These are phyloP conservation scores for Sesia apiformis DNA, from an alignment of 2,888 invertebrate species.

Conservation along the genomic window DNA sequence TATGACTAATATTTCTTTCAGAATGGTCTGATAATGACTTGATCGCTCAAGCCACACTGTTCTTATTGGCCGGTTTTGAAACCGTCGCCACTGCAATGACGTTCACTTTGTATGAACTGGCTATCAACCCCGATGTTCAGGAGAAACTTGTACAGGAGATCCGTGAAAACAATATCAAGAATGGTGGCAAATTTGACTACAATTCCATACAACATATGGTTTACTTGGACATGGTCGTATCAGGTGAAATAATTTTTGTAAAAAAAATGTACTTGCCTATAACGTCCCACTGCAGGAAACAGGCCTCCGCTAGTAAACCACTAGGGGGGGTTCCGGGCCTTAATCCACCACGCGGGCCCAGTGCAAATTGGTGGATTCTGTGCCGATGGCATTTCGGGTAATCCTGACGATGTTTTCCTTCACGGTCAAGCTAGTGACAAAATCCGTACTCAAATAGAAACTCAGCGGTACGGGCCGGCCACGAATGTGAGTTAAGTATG, in stretches of 20 bases:
- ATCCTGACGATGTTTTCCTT: too few species aligned
- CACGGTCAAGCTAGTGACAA: too few species aligned
- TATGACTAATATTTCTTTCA: constrained; percentile 2
- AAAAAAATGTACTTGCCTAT: too few species aligned
- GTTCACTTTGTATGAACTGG: constrained; percentile 20
- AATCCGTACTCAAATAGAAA: too few species aligned
- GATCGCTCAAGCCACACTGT: constrained; percentile 16
- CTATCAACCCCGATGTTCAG: constrained; percentile 22
- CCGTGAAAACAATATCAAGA: constrained; percentile 15
- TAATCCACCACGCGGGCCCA: too few species aligned
- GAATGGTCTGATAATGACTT: constrained; percentile 18
- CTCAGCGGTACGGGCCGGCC: too few species aligned
- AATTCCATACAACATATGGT: constrained; percentile 13
- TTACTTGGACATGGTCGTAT: constrained; percentile 53
- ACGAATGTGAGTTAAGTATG: too few species aligned
- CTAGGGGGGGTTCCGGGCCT: too few species aligned
- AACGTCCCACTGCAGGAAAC: too few species aligned
- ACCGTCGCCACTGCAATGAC: constrained; percentile 17
- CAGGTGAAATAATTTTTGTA: constrained; percentile 12
- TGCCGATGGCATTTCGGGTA: too few species aligned
- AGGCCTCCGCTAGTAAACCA: too few species aligned
- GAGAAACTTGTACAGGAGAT: constrained; percentile 22
- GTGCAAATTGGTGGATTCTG: too few species aligned
- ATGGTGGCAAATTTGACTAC: constrained; percentile 50
- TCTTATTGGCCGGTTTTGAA: constrained; percentile 22